Base-by-base conservation (phyloP, 2,888 invertebrate species). In the Drosophila atripex region DNA sequence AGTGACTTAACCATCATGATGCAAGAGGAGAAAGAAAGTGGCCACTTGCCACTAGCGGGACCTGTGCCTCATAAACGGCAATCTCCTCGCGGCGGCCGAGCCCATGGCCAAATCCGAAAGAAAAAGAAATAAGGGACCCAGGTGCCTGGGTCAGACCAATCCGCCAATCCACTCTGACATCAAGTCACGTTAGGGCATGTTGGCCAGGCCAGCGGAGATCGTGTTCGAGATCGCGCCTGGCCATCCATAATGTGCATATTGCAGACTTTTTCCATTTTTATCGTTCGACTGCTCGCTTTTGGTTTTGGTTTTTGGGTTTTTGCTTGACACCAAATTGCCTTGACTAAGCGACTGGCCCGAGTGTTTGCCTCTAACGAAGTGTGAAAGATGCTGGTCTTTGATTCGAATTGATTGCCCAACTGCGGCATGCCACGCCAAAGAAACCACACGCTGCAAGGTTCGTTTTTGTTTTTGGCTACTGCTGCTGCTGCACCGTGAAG, bases 321-420 rank as follows among this genome's bases (percentile, higher is more conserved):
- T 18, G 16, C 18, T 85, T 82, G 86, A 83, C 88, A 83, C 88
- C 80, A 82, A 82, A 82, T 87, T 82, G 82, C 82, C 84, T 76
- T 77, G 83, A 71, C 85, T 51, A 51, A 54, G 54, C 35, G 53
- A 49, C 39, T 28, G 43, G 30, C 39, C 51, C 46, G 11, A 12
- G 21, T 43, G 18, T 21, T 6, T 43, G 76, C 82, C 86, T 75
- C 75, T 77, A 84, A 88, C 84, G 80, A 88, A 84, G 84, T 84
- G 84, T 84, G 86, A 84, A 88, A 88, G 88, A 84, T 88, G 74
- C 83, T 72, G 88, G 76, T 61, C 71, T 63, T 73, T 77, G 84
- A 84, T 88, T 84, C 87, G 76, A 74, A 72, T 73, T 83, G 88
- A 84, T 84, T 84, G 86, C 83, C 86, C 86, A 75, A 87, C 76